Conservation (phyloP, 2,888 invertebrate genomes). For the Margaritifera margaritifera region DNA sequence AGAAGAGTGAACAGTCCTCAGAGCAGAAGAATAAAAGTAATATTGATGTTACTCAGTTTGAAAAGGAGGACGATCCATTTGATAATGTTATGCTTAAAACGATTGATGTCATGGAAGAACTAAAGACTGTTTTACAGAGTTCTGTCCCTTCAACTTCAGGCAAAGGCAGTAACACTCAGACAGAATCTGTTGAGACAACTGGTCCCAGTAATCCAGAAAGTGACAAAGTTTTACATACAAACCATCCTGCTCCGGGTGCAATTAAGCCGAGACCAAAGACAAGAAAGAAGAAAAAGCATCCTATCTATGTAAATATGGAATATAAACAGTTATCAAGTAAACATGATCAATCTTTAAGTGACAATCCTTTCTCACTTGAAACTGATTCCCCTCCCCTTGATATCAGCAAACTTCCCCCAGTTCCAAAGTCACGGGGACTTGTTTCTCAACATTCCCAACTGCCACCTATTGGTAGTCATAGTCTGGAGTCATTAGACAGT, state of each 20-base stretch:
- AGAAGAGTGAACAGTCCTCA: slow-evolving; percentile 1
- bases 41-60: slow-evolving; percentile 61
- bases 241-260: slow-evolving; percentile 1
- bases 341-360: background rate
- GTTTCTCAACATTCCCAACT: slow-evolving; percentile 28
- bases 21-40: slow-evolving; percentile 14
- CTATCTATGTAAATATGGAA: slow-evolving; percentile 30
- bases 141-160: slow-evolving; percentile 9
- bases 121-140: slow-evolving; percentile 49
- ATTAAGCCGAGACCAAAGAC: slow-evolving; percentile 5
- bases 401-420: slow-evolving; percentile 36
- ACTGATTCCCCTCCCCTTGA: slow-evolving; percentile 7
- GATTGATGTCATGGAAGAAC: slow-evolving; percentile 61
- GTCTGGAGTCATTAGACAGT: too few relatives aligned
- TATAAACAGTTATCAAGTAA: slow-evolving; percentile 9
- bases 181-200: background rate
- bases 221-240: slow-evolving; percentile 4
- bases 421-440: slow-evolving; percentile 39
- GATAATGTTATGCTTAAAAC: slow-evolving; percentile 61
- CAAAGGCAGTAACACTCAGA: background rate
- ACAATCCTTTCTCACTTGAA: background rate
- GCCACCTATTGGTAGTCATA: slow-evolving; percentile 38
- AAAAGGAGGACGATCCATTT: slow-evolving; percentile 63
- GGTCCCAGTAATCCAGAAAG: slow-evolving; percentile 1
- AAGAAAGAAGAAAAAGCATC: slow-evolving; percentile 9